Conservation (phyloP, 2,888 invertebrate genomes). For the Nymphalis polychloros region DNA sequence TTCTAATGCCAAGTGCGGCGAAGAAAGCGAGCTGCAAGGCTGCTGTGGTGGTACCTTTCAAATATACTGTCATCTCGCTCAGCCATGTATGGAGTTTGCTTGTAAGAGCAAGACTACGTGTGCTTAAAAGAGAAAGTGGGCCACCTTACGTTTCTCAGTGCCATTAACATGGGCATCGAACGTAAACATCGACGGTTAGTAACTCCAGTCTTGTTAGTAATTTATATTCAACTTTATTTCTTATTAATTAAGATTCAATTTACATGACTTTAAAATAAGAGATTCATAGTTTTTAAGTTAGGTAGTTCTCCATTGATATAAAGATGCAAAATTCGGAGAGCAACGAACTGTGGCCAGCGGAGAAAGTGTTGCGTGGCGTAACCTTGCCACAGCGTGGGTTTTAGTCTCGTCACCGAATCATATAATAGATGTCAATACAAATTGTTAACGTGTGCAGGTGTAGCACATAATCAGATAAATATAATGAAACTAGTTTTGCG, state of each 20-base stretch:
- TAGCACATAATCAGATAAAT: constrained; percentile 12
- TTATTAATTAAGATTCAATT: constrained; percentile 36
- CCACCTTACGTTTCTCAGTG: constrained; percentile 79
- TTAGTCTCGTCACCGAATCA: constrained; percentile 61
- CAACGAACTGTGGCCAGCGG: constrained; percentile 72
- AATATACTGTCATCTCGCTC: constrained; percentile 68
- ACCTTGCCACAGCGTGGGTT: constrained; percentile 65
- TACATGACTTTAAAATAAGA: constrained; percentile 34
- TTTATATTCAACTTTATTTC: constrained; percentile 39
- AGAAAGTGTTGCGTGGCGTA: constrained; percentile 78
- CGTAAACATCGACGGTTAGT: constrained; percentile 72
- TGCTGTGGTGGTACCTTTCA: constrained; percentile 60
- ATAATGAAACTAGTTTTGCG: background rate
- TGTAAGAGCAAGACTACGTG: constrained; percentile 68
- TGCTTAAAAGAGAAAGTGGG: constrained; percentile 82
- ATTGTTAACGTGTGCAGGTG: constrained; percentile 49
- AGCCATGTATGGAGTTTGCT: constrained; percentile 45
- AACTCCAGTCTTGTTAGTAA: constrained; percentile 47
- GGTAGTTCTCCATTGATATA: constrained; percentile 52
- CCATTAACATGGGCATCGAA: constrained; percentile 79
- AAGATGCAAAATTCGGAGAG: constrained; percentile 75
- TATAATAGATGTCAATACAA: constrained; percentile 68
- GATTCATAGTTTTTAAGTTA: constrained; percentile 49
- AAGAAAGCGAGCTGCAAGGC: constrained; percentile 79
- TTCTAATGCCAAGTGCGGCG: constrained; percentile 78